Base-by-base conservation (phyloP, 1,140 invertebrate genomes). In the Chymomyza costata region DNA sequence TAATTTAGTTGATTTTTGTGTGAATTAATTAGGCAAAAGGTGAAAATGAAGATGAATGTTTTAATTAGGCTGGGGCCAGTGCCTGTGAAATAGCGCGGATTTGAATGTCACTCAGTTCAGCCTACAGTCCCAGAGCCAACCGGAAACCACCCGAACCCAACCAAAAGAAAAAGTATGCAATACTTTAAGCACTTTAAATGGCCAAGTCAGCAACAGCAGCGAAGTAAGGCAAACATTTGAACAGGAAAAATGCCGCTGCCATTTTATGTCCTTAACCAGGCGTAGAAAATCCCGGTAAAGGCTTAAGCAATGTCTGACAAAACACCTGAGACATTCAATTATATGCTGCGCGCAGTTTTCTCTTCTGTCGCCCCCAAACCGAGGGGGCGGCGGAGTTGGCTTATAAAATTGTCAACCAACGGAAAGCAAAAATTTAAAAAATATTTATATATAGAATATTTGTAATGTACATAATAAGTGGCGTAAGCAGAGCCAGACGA, bases 41-140 rank as follows among this genome's bases (percentile, higher is more conserved):
- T 84, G 82, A 80, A 84, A 84, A 84, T 84, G 78, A 84, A 84
- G 82, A 84, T 82, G 82, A 84, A 84, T 84, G 82, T 84, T 82
- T 84, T 76, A 84, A 84, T 84, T 84, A 84, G 71, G 68, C 71
- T 49, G 16, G 48, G 28, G 41, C 15, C 19, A 47, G 28, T n/a
- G n/a, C 16, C 52, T 47, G 52, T 50, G 54, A 64, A 63, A 65
- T 45, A 57, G 48, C 56, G 71, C 71, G 71, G 71, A 78, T 78
- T 78, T 78, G 51, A 71, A 80, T 78, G 71, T 80, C 62, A 80
- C 71, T 63, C 38, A 7, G 31, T n/a, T n/a, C 31, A 37, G 39
- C 32, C 32, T 46, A 18, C 18, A 13, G 17, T 21, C 16, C 6
- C 11, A 30, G n/a, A 11, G 13, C 2, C n/a, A 46, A 5, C 5